Conservation (phyloP, 2,888 invertebrate species). For the Latheticus oryzae region DNA sequence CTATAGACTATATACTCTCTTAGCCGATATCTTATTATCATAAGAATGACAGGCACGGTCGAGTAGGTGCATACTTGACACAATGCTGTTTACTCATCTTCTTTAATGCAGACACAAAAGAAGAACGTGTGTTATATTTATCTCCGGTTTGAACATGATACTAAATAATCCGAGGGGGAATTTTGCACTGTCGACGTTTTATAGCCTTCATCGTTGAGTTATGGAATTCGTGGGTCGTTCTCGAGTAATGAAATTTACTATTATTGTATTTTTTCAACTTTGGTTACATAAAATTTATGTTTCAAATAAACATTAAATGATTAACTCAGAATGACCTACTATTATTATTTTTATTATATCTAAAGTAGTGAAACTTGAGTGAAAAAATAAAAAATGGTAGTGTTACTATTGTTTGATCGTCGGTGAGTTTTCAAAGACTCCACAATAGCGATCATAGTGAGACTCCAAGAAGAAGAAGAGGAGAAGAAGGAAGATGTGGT, state of each 20-base stretch:
- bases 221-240: too few species aligned
- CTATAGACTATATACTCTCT: constrained; percentile 7
- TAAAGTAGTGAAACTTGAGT: too few species aligned
- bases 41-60: constrained; percentile 32
- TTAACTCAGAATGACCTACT: too few species aligned
- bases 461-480: constrained; percentile 70
- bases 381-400: too few species aligned
- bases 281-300: too few species aligned
- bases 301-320: too few species aligned
- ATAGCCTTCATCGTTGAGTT: too few species aligned
- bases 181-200: too few species aligned
- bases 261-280: too few species aligned
- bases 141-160: constrained; percentile 31
- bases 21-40: constrained; percentile 27
- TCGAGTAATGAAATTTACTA: too few species aligned
- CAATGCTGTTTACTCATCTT: constrained; percentile 27
- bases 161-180: too few species aligned
- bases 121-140: constrained; percentile 37
- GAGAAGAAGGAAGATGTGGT: constrained; percentile 69
- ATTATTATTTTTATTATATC: too few species aligned
- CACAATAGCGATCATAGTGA: constrained; percentile 74
- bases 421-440: constrained; percentile 30
- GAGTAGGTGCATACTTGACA: constrained; percentile 24
- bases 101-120: constrained; percentile 14
- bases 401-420: background rate